Evolutionary conservation across 2,113 vertebrate species (phyloP).

Genomic region (Craseonycteris thonglongyai): DNA sequence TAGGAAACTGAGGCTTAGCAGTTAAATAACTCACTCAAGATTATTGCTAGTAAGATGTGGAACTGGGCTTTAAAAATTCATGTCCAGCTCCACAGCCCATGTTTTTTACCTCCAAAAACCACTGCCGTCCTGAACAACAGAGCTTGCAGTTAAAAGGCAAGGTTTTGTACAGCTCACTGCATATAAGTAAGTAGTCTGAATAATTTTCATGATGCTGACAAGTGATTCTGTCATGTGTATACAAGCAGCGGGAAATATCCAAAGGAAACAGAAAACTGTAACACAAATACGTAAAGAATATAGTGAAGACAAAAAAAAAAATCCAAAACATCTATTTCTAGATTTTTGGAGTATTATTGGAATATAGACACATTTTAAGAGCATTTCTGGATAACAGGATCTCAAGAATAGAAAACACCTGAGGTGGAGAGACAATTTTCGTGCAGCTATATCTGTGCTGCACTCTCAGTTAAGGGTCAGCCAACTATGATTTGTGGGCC

Average conservation of each 20-base stretch:
- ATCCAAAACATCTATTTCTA: neutral
- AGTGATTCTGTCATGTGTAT: neutral
- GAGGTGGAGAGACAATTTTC: neutral
- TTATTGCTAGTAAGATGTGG: neutral
- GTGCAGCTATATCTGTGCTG: neutral
- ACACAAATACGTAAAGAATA: neutral
- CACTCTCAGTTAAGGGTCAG: neutral
- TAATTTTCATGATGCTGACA: neutral
- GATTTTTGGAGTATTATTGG: neutral
- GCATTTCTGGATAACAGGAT: neutral
- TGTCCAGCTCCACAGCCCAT: neutral
- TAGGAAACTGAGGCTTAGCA: neutral
- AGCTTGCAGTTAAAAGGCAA: neutral
- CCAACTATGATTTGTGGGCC: neutral
- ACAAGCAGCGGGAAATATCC: neutral
- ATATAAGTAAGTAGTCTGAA: neutral
- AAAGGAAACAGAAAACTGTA: conserved; percentile 21
- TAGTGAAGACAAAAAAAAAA: neutral
- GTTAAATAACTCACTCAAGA: neutral
- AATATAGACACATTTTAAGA: conserved; percentile 1
- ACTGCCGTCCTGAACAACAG: neutral
- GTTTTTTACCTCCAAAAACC: neutral
- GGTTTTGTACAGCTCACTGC: neutral
- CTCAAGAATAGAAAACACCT: conserved; percentile 1
- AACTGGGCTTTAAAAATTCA: neutral